Base-by-base conservation (phyloP, 2,888 invertebrate species). In the Rutpela maculata region DNA sequence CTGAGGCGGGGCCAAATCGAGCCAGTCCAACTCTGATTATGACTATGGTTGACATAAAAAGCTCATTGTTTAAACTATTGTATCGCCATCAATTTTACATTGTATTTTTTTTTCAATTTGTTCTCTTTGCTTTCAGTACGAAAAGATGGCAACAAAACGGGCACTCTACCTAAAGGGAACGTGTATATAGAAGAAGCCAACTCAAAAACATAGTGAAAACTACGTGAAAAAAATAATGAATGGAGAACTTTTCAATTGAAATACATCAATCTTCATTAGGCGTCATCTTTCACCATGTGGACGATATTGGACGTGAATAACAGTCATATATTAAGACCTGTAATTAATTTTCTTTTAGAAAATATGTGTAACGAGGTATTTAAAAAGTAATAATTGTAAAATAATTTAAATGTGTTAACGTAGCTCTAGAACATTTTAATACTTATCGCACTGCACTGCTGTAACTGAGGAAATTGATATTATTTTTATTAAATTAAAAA, bases 161-260 rank as follows among this genome's bases (percentile, higher is more conserved):
- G 84, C n/a, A 86, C 88, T 66, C 84, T 86, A 76, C 87, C 88
- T 74, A 87, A 87, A 77, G 90, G 90, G 62, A 90, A 90, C 84
- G 90, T 90, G 77, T 90, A 90, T 87, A 90, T 90, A 81, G 89
- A 90, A 85, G 90, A 90, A 81, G 79, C 80, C 68, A 86, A 84
- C 78, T 84, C 86, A 67, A 87, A 87, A 78, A 86, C 86, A 57
- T 75, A 74, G 75, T 77, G 77, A 55, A 63, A 67, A 67, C 38
- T 57, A 43, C n/a, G 12, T 70, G 59, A 65, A 65, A 22, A n/a
- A 65, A 65, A 43, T 43, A 22, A 63, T 50, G n/a, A 50, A 50
- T 50, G 35, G 43, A 65, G 15, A 65, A 65, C 43, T 19, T 65
- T 65, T 43, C 11, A 65, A 43, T 43, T 43, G 43, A 43, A 65